phyloP scores from a whole-genome alignment of 2,797 vertebrate genomes.

The Parotocinclus haroldoi region DNA sequence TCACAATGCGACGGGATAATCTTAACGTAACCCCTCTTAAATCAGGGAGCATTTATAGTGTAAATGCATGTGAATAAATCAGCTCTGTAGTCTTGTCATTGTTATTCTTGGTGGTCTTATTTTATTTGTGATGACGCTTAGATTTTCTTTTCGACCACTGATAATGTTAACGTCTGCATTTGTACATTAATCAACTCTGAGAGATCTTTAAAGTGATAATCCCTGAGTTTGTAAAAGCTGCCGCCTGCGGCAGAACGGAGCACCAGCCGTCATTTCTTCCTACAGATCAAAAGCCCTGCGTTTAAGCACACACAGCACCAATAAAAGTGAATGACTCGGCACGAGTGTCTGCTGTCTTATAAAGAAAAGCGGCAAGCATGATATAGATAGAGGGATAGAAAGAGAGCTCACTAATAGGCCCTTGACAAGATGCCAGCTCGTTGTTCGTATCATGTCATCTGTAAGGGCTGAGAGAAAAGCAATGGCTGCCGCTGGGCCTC shows the following conservation, averaged over 20 bases:
- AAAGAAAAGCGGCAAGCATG: slow-evolving; percentile 67
- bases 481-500: slow-evolving; percentile 89
- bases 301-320: slow-evolving; percentile 72
- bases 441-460: slow-evolving; percentile 99
- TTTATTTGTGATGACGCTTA: no score
- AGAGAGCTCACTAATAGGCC: slow-evolving; percentile 98
- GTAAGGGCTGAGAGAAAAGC: slow-evolving; percentile 94
- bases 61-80: no score
- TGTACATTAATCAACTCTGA: no score
- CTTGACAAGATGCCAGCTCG: slow-evolving; percentile 96
- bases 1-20: no score
- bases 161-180: no score
- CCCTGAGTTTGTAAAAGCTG: slow-evolving; percentile 33
- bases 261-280: slow-evolving; percentile 64
- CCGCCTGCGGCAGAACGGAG: slow-evolving; percentile 60
- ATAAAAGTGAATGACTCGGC: slow-evolving; percentile 77
- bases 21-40: no score
- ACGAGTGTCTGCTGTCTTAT: slow-evolving; percentile 79
- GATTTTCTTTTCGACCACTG: no score
- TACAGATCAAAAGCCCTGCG: slow-evolving; percentile 52
- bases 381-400: slow-evolving; percentile 78
- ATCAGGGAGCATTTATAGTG: no score
- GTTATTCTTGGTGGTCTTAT: no score
- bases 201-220: no score
- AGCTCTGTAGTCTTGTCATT: no score